Percentiles rank a stretch among this genome's conserved stretches.
phyloP scores from a whole-genome alignment of 2,888 invertebrate genomes.

The Cabera pusaria region DNA sequence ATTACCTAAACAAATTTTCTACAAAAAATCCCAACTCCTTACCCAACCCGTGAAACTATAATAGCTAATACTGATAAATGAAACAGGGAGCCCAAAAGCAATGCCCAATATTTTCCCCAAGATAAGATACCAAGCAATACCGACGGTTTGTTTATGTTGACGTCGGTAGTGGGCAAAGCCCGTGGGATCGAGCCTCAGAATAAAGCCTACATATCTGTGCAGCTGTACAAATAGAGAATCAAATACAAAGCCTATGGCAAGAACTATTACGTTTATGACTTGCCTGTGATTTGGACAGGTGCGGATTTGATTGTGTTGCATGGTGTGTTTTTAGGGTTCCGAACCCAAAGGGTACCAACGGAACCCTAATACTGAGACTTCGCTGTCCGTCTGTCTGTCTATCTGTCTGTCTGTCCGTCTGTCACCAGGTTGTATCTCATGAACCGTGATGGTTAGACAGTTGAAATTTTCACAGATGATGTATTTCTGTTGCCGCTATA shows the following conservation, averaged over 20 bases:
- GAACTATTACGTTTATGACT: slow-evolving; percentile 3
- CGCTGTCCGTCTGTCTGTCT: no score
- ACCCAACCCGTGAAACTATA: slow-evolving; percentile 18
- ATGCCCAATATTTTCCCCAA: slow-evolving; percentile 60
- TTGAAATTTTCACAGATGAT: no score
- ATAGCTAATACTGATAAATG: slow-evolving; percentile 46
- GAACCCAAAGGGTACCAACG: no score
- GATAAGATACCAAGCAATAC: slow-evolving; percentile 76
- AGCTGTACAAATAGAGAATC: slow-evolving; percentile 10
- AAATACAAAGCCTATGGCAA: slow-evolving; percentile 7
- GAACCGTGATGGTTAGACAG: no score
- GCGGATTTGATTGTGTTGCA: background rate
- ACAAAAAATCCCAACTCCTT: no score
- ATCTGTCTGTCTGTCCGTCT: no score
- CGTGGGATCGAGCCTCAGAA: slow-evolving; percentile 40
- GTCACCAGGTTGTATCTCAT: no score
- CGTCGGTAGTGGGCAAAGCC: slow-evolving; percentile 53
- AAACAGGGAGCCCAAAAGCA: slow-evolving; percentile 43
- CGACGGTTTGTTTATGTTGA: slow-evolving; percentile 77
- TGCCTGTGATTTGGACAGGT: slow-evolving; percentile 6
- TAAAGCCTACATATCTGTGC: background rate
- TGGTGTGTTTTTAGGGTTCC: no score
- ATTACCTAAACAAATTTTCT: background rate
- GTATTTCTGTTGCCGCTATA: no score
- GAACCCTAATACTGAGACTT: no score